phyloP scores from a whole-genome alignment of 2,888 invertebrate genomes.

The Priocnemis perturbator region DNA sequence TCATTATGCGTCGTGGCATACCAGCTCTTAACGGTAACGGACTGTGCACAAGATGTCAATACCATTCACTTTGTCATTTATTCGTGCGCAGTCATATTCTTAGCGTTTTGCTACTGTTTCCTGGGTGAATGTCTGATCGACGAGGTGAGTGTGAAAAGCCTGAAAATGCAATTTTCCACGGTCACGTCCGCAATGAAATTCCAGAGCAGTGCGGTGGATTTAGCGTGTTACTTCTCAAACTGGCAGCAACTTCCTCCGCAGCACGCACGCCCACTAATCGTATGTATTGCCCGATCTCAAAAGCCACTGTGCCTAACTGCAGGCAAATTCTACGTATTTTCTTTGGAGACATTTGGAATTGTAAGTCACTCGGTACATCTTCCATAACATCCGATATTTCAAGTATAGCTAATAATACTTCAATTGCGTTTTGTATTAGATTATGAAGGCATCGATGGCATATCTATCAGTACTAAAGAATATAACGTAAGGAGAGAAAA shows the following conservation, averaged over 20 bases:
- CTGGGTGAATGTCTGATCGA: slow-evolving; percentile 49
- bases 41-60: slow-evolving; percentile 36
- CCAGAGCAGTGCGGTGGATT: slow-evolving; percentile 48
- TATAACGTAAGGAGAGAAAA: slow-evolving; percentile 21
- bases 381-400: not conserved
- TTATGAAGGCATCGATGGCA: slow-evolving; percentile 49
- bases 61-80: slow-evolving; percentile 48
- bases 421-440: slow-evolving; percentile 26
- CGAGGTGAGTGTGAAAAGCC: slow-evolving; percentile 29
- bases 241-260: slow-evolving; percentile 46
- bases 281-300: slow-evolving; percentile 49
- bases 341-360: slow-evolving; percentile 52
- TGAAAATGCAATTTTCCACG: not conserved
- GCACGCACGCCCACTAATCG: slow-evolving; percentile 41
- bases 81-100: slow-evolving; percentile 41
- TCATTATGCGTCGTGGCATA: slow-evolving; percentile 47
- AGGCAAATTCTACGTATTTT: slow-evolving; percentile 59
- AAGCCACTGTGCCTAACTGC: slow-evolving; percentile 57
- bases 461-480: slow-evolving; percentile 47
- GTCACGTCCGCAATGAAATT: slow-evolving; percentile 8
- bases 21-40: slow-evolving; percentile 45
- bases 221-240: slow-evolving; percentile 46
- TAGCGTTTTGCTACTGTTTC: slow-evolving; percentile 51
- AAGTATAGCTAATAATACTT: not conserved
- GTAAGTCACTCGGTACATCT: slow-evolving; percentile 38